Base-by-base conservation (phyloP, 1,140 invertebrate species). In the Heliothis subflexa region DNA sequence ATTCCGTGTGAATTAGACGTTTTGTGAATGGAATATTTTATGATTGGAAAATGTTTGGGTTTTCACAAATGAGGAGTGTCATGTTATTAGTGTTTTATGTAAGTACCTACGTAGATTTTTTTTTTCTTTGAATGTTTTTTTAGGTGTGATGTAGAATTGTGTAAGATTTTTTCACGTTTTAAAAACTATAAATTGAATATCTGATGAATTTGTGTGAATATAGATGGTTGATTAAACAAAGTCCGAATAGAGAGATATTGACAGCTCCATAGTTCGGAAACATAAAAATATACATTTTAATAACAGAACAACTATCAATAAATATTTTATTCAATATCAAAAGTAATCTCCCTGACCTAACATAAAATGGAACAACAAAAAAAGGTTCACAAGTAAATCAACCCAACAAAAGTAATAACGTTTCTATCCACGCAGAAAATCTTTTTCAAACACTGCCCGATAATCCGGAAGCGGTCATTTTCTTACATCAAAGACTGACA, bases 381-480 rank as follows among this genome's bases (percentile, higher is more conserved):
- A 70, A 70, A 50, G 66, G 33, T 70, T 13, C 14, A 14, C 18
- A 70, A 70, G 13, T 70, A 50, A 70, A 70, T 50, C 45, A 52
- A 52, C 16, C 62, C 1, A 47, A 70, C 11, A 28, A 50, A 70
- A 50, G 40, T 70, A 70, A 70, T 50, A 70, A 52, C 18, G 33
- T 70, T 50, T 68, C 50, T 33, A 77, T 64, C 16, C 49, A 62
- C 10, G 25, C 50, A 64, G 49, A 77, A 77, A 77, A 77, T 45
- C 49, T 66, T 55, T 68, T 18, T 62, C 54, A 47, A 73, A 77
- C 28, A 55, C 33, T 57, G 49, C 18, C 52, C 62, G 33, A 77
- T 77, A 77, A 77, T 77, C 50, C 74, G 18, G 18, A 64, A 55
- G 13, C 73, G 59, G 52, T 75, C 54, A 57, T 70, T 79, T 68